phyloP scores from a whole-genome alignment of 2,113 vertebrate genomes.

The Coturnix japonica region DNA sequence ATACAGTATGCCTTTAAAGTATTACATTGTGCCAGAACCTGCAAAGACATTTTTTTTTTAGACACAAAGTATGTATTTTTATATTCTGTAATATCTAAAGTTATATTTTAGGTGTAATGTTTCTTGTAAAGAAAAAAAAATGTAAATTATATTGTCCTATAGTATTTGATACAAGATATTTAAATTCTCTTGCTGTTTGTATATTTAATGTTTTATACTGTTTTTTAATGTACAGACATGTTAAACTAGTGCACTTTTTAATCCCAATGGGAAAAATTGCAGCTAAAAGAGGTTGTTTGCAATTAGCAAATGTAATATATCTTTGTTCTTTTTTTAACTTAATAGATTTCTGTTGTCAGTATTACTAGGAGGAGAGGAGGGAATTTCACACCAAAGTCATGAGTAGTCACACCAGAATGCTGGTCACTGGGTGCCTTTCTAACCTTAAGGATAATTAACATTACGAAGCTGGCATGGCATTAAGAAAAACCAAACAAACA shows the following conservation, averaged over 20 bases:
- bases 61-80: slow-evolving; percentile 82
- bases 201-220: slow-evolving; percentile 82
- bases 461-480: slow-evolving; percentile 52
- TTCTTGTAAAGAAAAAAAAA: slow-evolving; percentile 73
- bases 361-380: not conserved
- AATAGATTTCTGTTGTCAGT: slow-evolving; percentile 74
- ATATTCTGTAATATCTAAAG: slow-evolving; percentile 81
- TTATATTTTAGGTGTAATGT: slow-evolving; percentile 86
- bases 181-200: slow-evolving; percentile 79
- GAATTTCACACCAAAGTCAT: slow-evolving; percentile 40
- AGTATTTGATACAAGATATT: slow-evolving; percentile 85
- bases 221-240: slow-evolving; percentile 80
- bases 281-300: slow-evolving; percentile 77
- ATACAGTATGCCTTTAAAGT: slow-evolving; percentile 64
- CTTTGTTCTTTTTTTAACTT: slow-evolving; percentile 79
- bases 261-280: slow-evolving; percentile 77
- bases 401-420: slow-evolving; percentile 60
- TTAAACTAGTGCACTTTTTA: slow-evolving; percentile 85
- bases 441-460: slow-evolving; percentile 54
- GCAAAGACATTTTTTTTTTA: slow-evolving; percentile 73
- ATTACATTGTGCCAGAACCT: slow-evolving; percentile 70
- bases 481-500: not conserved
- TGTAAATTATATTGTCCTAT: slow-evolving; percentile 86
- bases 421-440: slow-evolving; percentile 76
- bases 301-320: slow-evolving; percentile 76